Evolutionary conservation across 1,140 invertebrate species (phyloP).

Genomic region (Dreissena rostriformis): DNA sequence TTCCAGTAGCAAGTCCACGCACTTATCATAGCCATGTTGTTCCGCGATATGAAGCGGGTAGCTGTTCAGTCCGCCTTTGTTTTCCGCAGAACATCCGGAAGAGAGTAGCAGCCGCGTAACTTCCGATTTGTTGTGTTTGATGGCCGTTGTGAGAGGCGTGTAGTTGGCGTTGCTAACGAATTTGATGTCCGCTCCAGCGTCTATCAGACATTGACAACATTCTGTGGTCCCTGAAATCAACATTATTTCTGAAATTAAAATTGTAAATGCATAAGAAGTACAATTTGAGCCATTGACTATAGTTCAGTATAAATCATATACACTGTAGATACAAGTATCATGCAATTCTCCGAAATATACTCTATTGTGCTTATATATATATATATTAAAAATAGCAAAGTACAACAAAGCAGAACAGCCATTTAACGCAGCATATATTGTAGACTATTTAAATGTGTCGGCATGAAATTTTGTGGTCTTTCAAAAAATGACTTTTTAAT

Average conservation of each 20-base stretch:
- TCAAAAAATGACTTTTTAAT: too few relatives aligned
- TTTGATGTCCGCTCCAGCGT: slow-evolving; percentile 63
- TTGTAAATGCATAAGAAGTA: background rate
- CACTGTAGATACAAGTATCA: too few relatives aligned
- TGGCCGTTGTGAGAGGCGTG: slow-evolving; percentile 48
- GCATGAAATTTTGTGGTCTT: too few relatives aligned
- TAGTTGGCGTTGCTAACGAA: slow-evolving; percentile 61
- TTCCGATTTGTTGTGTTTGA: slow-evolving; percentile 19
- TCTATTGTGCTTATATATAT: too few relatives aligned
- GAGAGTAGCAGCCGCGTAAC: slow-evolving; percentile 33
- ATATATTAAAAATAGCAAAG: too few relatives aligned
- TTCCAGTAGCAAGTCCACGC: slow-evolving; percentile 90
- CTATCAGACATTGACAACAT: slow-evolving; percentile 67
- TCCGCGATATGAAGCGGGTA: slow-evolving; percentile 72
- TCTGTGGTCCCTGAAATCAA: slow-evolving; percentile 62
- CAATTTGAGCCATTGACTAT: background rate
- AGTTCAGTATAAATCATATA: too few relatives aligned
- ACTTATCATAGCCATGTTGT: slow-evolving; percentile 95
- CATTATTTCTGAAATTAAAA: background rate
- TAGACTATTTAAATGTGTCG: too few relatives aligned
- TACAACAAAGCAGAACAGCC: too few relatives aligned
- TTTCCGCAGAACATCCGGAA: background rate
- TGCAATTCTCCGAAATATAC: too few relatives aligned
- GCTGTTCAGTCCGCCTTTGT: slow-evolving; percentile 8
- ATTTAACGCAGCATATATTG: too few relatives aligned